Evolutionary conservation across 1,140 invertebrate genomes (phyloP).

Genomic region (Globodera ellingtonae): DNA sequence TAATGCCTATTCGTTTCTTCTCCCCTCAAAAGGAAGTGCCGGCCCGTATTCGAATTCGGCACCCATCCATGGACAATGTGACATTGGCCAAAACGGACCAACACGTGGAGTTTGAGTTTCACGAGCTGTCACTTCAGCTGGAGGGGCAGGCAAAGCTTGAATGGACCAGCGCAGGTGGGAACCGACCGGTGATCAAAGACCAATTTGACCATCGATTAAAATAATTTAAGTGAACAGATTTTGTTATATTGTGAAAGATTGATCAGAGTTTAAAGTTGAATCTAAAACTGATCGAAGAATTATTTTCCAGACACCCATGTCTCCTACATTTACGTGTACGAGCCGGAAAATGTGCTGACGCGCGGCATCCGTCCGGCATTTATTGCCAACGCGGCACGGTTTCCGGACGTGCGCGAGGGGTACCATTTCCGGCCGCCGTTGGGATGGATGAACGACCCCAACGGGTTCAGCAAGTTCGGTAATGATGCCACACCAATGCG

Average conservation of each 20-base stretch:
- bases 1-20: too few species aligned
- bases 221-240: not conserved
- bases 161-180: conserved; percentile 12
- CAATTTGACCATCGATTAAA: too few species aligned
- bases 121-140: conserved; percentile 11
- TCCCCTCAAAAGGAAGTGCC: not conserved
- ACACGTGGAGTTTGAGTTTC: conserved; percentile 24
- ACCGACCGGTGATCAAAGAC: not conserved
- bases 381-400: conserved; percentile 12
- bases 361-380: conserved; percentile 26
- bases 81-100: conserved; percentile 21
- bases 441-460: conserved; percentile 40
- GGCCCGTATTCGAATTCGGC: conserved; percentile 7
- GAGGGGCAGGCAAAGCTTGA: conserved; percentile 20
- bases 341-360: conserved; percentile 29
- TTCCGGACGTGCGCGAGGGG: conserved; percentile 23
- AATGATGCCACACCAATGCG: not conserved
- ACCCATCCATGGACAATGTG: conserved; percentile 3
- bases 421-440: conserved; percentile 36
- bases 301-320: conserved; percentile 17
- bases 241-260: not conserved
- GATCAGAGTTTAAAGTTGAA: too few species aligned
- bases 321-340: conserved; percentile 33
- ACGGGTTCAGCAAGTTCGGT: conserved; percentile 31
- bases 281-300: not conserved